Percentiles rank a stretch among this genome's conserved stretches.
These are phyloP conservation scores for Todus mexicanus DNA, from an alignment of 2,797 vertebrate genomes.

Conservation along the genomic window DNA sequence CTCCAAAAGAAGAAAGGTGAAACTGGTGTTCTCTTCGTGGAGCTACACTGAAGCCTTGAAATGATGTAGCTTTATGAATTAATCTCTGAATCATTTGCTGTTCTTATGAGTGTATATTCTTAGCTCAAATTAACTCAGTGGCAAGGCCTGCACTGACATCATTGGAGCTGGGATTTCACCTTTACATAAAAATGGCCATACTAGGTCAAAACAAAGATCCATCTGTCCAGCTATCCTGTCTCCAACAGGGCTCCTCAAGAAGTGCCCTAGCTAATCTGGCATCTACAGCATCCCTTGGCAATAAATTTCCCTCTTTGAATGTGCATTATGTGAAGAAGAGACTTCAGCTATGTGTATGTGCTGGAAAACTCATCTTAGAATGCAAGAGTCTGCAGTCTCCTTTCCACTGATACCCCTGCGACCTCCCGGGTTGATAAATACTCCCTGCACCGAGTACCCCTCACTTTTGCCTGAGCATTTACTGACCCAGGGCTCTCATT, in stretches of 20 bases:
- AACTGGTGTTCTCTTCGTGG: conserved; percentile 46
- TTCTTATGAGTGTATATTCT: conserved; percentile 20
- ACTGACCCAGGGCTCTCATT: background rate
- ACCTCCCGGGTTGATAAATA: background rate
- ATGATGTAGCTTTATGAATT: conserved; percentile 63
- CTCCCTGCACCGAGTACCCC: background rate
- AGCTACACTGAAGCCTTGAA: conserved; percentile 49
- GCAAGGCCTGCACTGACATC: conserved; percentile 28
- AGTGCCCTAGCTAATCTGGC: background rate
- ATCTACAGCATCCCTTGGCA: background rate
- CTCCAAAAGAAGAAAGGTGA: conserved; percentile 30
- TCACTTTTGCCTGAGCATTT: background rate
- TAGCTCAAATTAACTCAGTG: conserved; percentile 57
- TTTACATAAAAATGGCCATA: conserved; percentile 18
- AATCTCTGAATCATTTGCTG: conserved; percentile 48
- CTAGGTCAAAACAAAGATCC: conserved; percentile 16
- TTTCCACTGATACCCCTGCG: background rate
- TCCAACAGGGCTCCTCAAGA: background rate
- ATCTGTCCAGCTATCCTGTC: background rate
- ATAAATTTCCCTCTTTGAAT: background rate
- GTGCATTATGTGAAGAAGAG: background rate
- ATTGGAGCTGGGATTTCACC: background rate
- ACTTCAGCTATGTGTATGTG: background rate
- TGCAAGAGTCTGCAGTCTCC: background rate
- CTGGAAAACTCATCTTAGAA: background rate